Conservation (phyloP, 2,888 invertebrate genomes). For the Mimas tiliae region DNA sequence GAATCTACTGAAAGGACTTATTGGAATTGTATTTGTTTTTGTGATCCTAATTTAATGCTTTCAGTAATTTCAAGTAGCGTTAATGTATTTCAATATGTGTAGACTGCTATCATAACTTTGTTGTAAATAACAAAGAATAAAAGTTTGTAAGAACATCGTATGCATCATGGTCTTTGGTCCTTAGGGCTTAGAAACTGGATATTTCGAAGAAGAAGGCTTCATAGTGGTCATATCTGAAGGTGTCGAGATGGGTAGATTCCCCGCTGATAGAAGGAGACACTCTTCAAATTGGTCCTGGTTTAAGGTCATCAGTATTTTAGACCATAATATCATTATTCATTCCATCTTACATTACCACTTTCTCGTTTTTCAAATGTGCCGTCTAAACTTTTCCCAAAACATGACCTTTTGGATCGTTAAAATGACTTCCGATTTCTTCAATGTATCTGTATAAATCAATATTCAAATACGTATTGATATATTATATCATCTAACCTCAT, state of each 20-base stretch:
- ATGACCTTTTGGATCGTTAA: neutral
- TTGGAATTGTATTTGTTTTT: neutral
- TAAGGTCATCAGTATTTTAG: constrained; percentile 85
- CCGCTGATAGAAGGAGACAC: constrained; percentile 85
- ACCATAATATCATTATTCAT: constrained; percentile 68
- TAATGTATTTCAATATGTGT: no score
- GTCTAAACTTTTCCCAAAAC: neutral
- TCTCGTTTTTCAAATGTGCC: neutral
- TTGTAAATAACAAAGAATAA: neutral
- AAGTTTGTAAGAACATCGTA: constrained; percentile 49
- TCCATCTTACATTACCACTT: constrained; percentile 70
- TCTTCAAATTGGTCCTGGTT: constrained; percentile 88
- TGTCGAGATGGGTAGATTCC: constrained; percentile 86
- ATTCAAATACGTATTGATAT: neutral
- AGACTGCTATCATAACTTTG: neutral
- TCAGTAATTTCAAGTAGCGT: constrained; percentile 3
- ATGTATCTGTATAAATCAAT: neutral
- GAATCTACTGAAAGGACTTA: neutral
- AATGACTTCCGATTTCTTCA: neutral
- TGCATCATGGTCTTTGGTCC: constrained; percentile 73
- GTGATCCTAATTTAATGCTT: neutral
- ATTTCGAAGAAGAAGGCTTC: constrained; percentile 85
- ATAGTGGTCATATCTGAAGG: constrained; percentile 87
- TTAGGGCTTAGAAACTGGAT: constrained; percentile 85
- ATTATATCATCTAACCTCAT: constrained; percentile 20